phyloP scores from a whole-genome alignment of 2,797 vertebrate genomes.

The Capromys pilorides region DNA sequence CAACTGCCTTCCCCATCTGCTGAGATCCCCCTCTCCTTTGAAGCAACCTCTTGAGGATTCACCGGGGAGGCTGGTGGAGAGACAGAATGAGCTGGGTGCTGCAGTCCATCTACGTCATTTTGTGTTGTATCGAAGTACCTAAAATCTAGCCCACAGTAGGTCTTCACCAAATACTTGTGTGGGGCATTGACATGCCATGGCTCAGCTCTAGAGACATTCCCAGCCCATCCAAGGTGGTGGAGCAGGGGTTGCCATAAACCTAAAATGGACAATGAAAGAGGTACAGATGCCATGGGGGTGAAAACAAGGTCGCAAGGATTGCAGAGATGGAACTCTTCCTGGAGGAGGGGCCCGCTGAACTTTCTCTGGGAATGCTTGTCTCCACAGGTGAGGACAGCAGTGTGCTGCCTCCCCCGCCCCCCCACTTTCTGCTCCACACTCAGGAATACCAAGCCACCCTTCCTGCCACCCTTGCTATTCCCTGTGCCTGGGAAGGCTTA shows the following conservation, averaged over 20 bases:
- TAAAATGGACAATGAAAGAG: not conserved
- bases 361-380: not conserved
- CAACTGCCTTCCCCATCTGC: not conserved
- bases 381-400: not conserved
- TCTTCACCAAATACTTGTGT: not conserved
- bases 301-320: rapidly evolving
- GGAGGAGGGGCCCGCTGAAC: not conserved
- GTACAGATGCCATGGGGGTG: not conserved
- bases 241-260: not conserved
- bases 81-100: not conserved
- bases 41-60: not conserved
- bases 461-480: not conserved
- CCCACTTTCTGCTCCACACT: not conserved
- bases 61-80: not conserved
- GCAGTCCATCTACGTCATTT: not conserved
- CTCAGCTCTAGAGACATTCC: not conserved
- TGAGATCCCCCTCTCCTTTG: not conserved
- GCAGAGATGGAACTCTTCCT: not conserved
- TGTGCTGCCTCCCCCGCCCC: not conserved
- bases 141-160: not conserved
- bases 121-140: not conserved
- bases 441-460: not conserved
- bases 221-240: not conserved
- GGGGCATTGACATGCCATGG: not conserved
- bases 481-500: not conserved